phyloP scores from a whole-genome alignment of 2,113 vertebrate genomes.

The Reinhardtius hippoglossoides region DNA sequence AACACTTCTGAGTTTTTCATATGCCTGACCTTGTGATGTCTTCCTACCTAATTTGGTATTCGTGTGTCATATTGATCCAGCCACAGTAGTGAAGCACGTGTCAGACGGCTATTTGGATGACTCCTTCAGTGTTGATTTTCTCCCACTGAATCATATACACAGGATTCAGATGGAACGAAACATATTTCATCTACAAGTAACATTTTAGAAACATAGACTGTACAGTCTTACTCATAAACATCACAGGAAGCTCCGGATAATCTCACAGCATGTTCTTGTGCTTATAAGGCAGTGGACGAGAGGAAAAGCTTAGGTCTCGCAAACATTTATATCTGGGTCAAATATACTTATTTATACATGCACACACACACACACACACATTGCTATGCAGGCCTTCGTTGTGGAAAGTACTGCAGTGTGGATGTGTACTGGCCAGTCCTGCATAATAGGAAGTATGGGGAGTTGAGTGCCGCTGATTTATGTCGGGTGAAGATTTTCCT shows the following conservation, averaged over 20 bases:
- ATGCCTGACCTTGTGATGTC: background rate
- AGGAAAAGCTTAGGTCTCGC: slow-evolving; percentile 49
- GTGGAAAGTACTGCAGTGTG: background rate
- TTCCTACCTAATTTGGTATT: background rate
- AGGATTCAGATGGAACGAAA: slow-evolving; percentile 4
- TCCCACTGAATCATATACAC: background rate
- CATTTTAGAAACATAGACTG: slow-evolving; percentile 41
- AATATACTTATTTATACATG: slow-evolving; percentile 40
- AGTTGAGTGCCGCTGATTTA: background rate
- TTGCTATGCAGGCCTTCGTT: background rate
- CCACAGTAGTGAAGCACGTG: background rate
- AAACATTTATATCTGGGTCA: slow-evolving; percentile 64
- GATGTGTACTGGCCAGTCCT: slow-evolving; percentile 13
- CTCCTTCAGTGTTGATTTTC: background rate
- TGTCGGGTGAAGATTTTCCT: slow-evolving; percentile 17
- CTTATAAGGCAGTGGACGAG: slow-evolving; percentile 35
- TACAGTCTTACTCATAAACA: background rate
- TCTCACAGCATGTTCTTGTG: slow-evolving; percentile 57
- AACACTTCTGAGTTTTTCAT: background rate
- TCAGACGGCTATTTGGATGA: background rate
- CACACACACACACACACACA: background rate
- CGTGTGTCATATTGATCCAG: background rate
- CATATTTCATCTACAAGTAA: slow-evolving; percentile 16
- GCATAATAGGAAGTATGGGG: slow-evolving; percentile 22
- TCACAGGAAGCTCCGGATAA: slow-evolving; percentile 34